Percentiles rank a stretch among this genome's conserved stretches.
These are phyloP conservation scores for Seriola aureovittata DNA, from an alignment of 2,113 vertebrate genomes.

Conservation along the genomic window DNA sequence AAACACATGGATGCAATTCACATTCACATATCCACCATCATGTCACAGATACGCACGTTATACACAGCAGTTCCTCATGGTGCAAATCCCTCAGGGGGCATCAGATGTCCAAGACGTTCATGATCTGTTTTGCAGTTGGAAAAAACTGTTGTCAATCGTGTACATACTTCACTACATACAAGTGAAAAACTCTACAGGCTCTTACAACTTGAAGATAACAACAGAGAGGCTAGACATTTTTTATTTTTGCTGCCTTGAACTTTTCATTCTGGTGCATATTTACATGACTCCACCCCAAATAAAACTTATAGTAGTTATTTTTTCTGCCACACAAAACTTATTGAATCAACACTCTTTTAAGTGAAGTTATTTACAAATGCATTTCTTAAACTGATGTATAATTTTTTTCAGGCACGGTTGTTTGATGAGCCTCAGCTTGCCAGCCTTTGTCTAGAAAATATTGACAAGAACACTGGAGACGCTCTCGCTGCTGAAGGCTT, in stretches of 20 bases:
- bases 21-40: neutral
- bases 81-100: no score
- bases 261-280: neutral
- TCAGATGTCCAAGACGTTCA: no score
- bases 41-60: neutral
- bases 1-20: neutral
- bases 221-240: no score
- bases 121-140: no score
- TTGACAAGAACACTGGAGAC: conserved; percentile 96
- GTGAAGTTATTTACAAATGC: neutral
- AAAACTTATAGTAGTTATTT: no score
- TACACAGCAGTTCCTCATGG: neutral
- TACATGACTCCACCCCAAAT: neutral
- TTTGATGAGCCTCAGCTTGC: conserved; percentile 98
- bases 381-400: neutral
- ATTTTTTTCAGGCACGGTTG: conserved; percentile 88
- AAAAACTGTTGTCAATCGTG: no score
- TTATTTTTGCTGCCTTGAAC: no score
- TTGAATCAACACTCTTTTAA: neutral
- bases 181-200: no score
- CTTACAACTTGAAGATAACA: no score
- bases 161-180: no score
- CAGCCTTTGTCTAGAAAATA: conserved; percentile 96
- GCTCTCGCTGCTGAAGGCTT: conserved; percentile 96
- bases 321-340: no score